These are phyloP conservation scores for Astropecten irregularis DNA, from an alignment of 53 echinoderm and acorn worm species.

Conservation along the genomic window DNA sequence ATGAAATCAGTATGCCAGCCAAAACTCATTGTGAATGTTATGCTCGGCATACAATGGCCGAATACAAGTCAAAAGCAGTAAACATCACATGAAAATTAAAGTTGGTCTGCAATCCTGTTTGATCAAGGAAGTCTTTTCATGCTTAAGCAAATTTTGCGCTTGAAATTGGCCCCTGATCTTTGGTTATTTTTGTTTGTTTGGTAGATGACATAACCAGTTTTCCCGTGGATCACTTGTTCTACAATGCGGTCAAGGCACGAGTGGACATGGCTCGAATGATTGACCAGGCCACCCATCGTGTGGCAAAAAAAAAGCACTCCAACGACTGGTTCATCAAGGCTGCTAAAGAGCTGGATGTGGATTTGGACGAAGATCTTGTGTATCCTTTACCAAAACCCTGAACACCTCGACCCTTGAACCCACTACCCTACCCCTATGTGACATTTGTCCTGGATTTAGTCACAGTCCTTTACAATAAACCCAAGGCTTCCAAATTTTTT, in stretches of 20 bases:
- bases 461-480: too few species aligned
- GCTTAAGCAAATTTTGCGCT: too few species aligned
- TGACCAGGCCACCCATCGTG: slow-evolving; percentile 66
- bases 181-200: background rate
- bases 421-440: background rate
- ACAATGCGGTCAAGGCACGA: slow-evolving; percentile 70
- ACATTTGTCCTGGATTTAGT: too few species aligned
- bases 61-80: too few species aligned
- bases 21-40: too few species aligned
- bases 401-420: background rate
- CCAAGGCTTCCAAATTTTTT: too few species aligned
- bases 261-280: slow-evolving; percentile 76
- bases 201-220: slow-evolving; percentile 87
- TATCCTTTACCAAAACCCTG: slow-evolving; percentile 84
- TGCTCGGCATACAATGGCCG: too few species aligned
- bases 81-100: too few species aligned
- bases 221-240: slow-evolving; percentile 76
- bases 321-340: slow-evolving; percentile 92
- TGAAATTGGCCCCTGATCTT: too few species aligned
- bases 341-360: slow-evolving; percentile 87
- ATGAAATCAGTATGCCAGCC: too few species aligned
- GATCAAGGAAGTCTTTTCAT: too few species aligned
- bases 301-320: slow-evolving; percentile 78
- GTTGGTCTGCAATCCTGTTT: too few species aligned
- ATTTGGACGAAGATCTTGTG: slow-evolving; percentile 82